Evolutionary conservation across 1,140 invertebrate genomes (phyloP).

Genomic region (Tetramorium parvispinum): DNA sequence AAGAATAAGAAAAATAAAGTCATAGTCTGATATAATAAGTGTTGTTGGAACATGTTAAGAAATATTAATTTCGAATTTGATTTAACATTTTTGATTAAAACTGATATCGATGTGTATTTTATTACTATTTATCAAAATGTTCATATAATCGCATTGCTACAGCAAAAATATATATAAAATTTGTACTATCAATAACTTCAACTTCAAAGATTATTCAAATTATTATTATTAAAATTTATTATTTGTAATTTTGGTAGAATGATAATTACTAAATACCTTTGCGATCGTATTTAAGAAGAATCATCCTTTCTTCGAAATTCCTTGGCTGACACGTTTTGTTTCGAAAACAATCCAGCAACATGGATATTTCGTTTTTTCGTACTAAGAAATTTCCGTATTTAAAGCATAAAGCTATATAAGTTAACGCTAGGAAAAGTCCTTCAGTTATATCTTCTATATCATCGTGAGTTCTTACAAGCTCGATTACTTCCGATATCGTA

Average conservation of each 20-base stretch:
- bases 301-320: constrained; percentile 16
- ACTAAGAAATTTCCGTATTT: constrained; percentile 52
- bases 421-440: constrained; percentile 47
- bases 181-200: background rate
- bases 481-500: constrained; percentile 49
- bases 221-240: background rate
- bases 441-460: constrained; percentile 52
- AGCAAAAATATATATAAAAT: background rate
- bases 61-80: background rate
- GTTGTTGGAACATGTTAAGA: background rate
- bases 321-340: constrained; percentile 33
- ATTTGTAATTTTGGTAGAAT: background rate
- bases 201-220: background rate
- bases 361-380: constrained; percentile 11
- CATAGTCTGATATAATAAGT: background rate
- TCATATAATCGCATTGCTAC: background rate
- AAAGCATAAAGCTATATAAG: constrained; percentile 48
- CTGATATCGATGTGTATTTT: background rate
- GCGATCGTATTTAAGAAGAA: constrained; percentile 40
- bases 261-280: constrained; percentile 32
- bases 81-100: constrained; percentile 5
- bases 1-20: background rate
- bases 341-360: constrained; percentile 40
- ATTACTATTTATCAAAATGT: background rate
- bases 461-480: constrained; percentile 32